A percentile compares a stretch with the other conserved stretches of the same genome.
phyloP scores from a whole-genome alignment of 2,888 invertebrate genomes.

The Stenichneumon culpator region DNA sequence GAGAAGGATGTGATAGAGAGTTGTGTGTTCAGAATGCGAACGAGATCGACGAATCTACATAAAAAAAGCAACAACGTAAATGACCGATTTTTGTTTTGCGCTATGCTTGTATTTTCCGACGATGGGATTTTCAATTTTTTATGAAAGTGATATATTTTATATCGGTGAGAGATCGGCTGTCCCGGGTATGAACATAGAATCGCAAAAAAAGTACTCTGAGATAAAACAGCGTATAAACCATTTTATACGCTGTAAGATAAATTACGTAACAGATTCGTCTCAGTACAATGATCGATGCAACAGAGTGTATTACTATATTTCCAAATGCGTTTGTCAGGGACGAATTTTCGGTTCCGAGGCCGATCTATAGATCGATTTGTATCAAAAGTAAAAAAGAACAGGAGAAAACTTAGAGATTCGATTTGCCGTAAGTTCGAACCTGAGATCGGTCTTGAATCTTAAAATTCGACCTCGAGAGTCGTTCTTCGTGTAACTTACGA shows the following conservation, averaged over 20 bases:
- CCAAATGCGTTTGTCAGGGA: slow-evolving; percentile 34
- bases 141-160: not conserved
- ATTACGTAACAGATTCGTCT: slow-evolving; percentile 39
- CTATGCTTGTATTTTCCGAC: slow-evolving; percentile 1
- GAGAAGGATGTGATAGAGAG: slow-evolving; percentile 62
- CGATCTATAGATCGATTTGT: not conserved
- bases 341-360: not conserved
- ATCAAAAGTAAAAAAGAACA: not conserved
- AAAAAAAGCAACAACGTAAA: not conserved
- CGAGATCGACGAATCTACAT: slow-evolving; percentile 17
- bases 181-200: not conserved
- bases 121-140: not conserved
- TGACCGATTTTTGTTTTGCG: not conserved
- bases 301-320: slow-evolving; percentile 55
- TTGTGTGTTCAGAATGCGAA: slow-evolving; percentile 57
- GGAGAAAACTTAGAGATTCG: not conserved
- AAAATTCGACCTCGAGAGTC: slow-evolving; percentile 2
- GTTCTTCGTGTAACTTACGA: slow-evolving; percentile 58
- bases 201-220: slow-evolving; percentile 5
- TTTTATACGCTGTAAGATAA: slow-evolving; percentile 40
- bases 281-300: slow-evolving; percentile 41
- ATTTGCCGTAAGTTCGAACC: too few relatives aligned
- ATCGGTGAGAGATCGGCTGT: not conserved
- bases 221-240: slow-evolving; percentile 3
- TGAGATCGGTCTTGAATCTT: not conserved